These are phyloP conservation scores for Zosterops japonicus DNA, from an alignment of 2,113 vertebrate species.

Conservation along the genomic window DNA sequence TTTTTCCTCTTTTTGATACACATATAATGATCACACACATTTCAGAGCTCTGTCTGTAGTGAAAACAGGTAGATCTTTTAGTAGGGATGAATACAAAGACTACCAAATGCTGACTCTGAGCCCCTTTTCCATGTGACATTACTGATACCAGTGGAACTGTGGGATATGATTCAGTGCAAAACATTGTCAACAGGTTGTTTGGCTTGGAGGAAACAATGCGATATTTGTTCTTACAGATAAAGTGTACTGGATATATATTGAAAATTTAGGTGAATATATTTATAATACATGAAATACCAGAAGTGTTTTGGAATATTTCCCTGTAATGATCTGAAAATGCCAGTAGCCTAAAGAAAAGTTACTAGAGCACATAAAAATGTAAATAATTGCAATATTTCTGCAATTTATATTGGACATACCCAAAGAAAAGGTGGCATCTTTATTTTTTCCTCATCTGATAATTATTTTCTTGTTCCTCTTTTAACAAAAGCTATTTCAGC, in stretches of 20 bases:
- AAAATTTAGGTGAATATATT: background rate
- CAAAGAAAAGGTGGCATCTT: background rate
- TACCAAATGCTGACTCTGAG: background rate
- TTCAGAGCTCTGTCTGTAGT: background rate
- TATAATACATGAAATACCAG: background rate
- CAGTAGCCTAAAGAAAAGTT: background rate
- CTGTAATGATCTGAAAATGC: background rate
- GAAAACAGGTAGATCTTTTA: background rate
- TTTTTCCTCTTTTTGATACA: background rate
- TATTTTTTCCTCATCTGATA: background rate
- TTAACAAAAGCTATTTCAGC: background rate
- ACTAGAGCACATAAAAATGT: background rate
- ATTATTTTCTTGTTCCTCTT: background rate
- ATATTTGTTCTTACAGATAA: background rate
- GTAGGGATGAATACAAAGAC: background rate
- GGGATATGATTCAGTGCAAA: background rate
- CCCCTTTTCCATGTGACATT: background rate
- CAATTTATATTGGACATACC: background rate
- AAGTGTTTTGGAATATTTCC: background rate
- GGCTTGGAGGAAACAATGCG: background rate
- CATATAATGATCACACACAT: rapidly evolving
- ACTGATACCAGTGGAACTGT: background rate
- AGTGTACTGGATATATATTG: background rate
- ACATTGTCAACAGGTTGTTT: background rate
- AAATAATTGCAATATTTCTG: background rate